Evolutionary conservation across 2,113 vertebrate species (phyloP), one percentile per base, ranked within the genome.

Genomic region (Paratilapia polleni): DNA sequence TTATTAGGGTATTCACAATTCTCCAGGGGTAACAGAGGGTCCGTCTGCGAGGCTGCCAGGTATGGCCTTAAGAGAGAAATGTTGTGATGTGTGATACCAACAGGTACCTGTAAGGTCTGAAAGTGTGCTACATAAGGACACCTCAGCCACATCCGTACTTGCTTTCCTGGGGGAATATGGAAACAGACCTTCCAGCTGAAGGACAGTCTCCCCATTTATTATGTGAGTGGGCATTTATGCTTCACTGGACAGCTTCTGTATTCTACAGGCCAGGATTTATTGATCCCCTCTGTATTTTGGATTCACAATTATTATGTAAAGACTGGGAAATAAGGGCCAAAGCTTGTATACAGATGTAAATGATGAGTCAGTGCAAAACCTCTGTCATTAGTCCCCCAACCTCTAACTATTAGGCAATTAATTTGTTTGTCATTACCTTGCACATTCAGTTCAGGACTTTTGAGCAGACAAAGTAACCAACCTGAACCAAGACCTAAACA

Each of bases 1-100:
- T 87, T 91, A 84, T 83, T 76, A 64, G 84, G 75, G 70, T 47
- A 79, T 87, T 89, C 81, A 57, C 66, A 38, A 59, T 68, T 87
- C 83, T 88, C 85, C 26, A 24, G 78, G 80, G 86, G 82, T 11
- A 84, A 66, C 10, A 2, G 20, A 8, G 6, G 77, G 73, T 77
- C 66, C 14, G 78, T 80, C 86, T 86, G 61, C 4, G 11, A 81
- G 78, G 77, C 66, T 64, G 70, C 61, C 64, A 84, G 79, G 75
- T 78, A 80, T 9, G 15, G 90, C 84, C 61, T 70, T 60, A 6
- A 77, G 59, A 49, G 28, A 24, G 26, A 62, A 38, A 68, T 76
- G 60, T 13, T 83, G 54, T 59, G 31, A 63, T 52, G 77, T 78
- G 56, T 60, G 81, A 88, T 80, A 61, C n/a, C 26, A 19, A 26